These are phyloP conservation scores for Drosophila guanche DNA, from an alignment of 1,140 invertebrate genomes.

Conservation along the genomic window DNA sequence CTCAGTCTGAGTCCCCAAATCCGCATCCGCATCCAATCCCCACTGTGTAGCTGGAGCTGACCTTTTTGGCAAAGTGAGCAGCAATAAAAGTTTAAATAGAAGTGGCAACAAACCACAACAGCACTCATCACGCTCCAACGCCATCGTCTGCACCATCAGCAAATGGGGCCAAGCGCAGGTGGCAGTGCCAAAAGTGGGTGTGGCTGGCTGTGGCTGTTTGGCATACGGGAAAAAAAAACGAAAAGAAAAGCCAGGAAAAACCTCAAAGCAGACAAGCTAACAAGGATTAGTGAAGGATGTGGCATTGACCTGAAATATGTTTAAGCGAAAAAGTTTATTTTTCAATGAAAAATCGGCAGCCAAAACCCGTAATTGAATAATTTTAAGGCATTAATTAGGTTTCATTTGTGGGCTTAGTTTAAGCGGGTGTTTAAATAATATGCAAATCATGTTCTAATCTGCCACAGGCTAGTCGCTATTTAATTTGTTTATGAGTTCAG, in stretches of 20 bases:
- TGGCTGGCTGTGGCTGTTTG: conserved; percentile 2
- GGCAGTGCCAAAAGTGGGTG: conserved; percentile 8
- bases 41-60: conserved; percentile 29
- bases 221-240: neutral
- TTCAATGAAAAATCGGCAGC: conserved; percentile 22
- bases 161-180: conserved; percentile 37
- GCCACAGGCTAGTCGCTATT: neutral
- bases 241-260: conserved; percentile 18
- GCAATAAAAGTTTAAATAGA: conserved; percentile 82
- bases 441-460: conserved; percentile 42
- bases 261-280: conserved; percentile 73
- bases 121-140: conserved; percentile 77
- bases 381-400: conserved; percentile 25
- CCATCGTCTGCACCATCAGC: conserved; percentile 50
- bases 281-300: conserved; percentile 56
- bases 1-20: neutral
- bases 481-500: conserved; percentile 38
- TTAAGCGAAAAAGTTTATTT: conserved; percentile 4
- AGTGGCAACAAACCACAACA: conserved; percentile 80
- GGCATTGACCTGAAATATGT: conserved; percentile 35
- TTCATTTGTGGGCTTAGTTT: conserved; percentile 6
- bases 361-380: conserved; percentile 18
- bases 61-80: conserved; percentile 72
- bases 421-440: conserved; percentile 10
- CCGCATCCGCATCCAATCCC: conserved; percentile 3